A percentile compares a stretch with the other conserved stretches of the same genome.
phyloP scores from a whole-genome alignment of 1,140 invertebrate species.

The Protaetia brevitarsis region DNA sequence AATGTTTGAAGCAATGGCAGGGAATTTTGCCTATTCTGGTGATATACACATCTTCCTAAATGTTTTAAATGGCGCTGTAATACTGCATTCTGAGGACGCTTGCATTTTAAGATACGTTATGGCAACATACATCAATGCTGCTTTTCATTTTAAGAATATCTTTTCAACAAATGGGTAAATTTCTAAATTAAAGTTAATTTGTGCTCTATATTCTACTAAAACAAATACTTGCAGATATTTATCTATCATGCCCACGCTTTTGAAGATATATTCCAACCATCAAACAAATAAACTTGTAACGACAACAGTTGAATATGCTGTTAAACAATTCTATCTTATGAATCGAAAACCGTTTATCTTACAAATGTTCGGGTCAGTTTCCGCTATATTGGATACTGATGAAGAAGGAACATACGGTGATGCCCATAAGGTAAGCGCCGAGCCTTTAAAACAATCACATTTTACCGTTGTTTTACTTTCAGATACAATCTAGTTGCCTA shows the following conservation, averaged over 20 bases:
- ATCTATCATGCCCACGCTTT: constrained; percentile 94
- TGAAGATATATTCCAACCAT: constrained; percentile 96
- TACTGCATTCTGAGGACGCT: constrained; percentile 94
- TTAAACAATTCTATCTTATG: constrained; percentile 97
- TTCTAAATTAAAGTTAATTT: constrained; percentile 27
- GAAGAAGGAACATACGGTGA: constrained; percentile 81
- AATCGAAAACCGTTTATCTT: constrained; percentile 98
- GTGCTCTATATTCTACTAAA: neutral
- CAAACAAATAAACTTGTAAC: constrained; percentile 95
- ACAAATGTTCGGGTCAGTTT: constrained; percentile 98
- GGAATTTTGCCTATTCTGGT: constrained; percentile 95
- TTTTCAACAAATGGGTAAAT: constrained; percentile 92
- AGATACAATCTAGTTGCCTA: constrained; percentile 86
- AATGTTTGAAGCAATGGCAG: constrained; percentile 99
- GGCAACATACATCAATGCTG: constrained; percentile 95
- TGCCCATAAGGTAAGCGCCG: constrained; percentile 90
- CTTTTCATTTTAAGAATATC: constrained; percentile 98
- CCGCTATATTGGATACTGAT: constrained; percentile 93
- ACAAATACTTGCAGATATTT: constrained; percentile 68
- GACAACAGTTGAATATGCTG: constrained; percentile 94
- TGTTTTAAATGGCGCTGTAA: constrained; percentile 95
- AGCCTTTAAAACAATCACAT: too few species aligned
- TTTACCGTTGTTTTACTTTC: constrained; percentile 32
- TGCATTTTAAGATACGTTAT: constrained; percentile 93
- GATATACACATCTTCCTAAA: constrained; percentile 98